Evolutionary conservation across 1,140 invertebrate genomes (phyloP).

Genomic region (Gonioctena quinquepunctata): DNA sequence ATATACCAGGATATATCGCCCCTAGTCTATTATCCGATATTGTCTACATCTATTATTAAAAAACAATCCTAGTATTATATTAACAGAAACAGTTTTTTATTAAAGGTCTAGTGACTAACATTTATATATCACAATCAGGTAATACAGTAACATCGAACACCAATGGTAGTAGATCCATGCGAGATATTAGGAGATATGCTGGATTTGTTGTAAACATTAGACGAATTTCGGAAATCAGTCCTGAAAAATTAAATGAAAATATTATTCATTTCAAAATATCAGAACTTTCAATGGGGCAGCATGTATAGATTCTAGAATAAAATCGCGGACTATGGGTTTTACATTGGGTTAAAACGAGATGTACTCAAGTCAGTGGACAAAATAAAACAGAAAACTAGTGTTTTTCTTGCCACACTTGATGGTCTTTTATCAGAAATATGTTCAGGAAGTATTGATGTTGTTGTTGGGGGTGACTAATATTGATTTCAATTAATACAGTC

Average conservation of each 20-base stretch:
- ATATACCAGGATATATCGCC: background rate
- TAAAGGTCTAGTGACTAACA: conserved; percentile 10
- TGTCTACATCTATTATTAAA: background rate
- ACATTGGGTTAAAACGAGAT: background rate
- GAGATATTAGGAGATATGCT: background rate
- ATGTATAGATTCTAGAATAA: background rate
- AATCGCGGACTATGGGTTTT: background rate
- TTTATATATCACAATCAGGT: conserved; percentile 16
- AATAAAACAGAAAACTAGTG: background rate
- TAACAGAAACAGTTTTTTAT: background rate
- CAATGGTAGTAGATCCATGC: background rate
- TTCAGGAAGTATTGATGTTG: too few species aligned
- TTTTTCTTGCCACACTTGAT: background rate
- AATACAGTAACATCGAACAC: conserved; percentile 9
- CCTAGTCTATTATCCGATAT: background rate
- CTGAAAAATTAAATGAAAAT: background rate
- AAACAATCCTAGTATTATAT: background rate
- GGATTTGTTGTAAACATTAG: background rate
- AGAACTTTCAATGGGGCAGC: too few species aligned
- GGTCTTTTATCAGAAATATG: too few species aligned
- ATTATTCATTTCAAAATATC: too few species aligned
- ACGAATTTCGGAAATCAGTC: background rate
- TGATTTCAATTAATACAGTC: too few species aligned
- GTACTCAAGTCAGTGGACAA: background rate
- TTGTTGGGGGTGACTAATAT: too few species aligned